Conservation (phyloP, 2,113 vertebrate species). For the Muntiacus reevesi region DNA sequence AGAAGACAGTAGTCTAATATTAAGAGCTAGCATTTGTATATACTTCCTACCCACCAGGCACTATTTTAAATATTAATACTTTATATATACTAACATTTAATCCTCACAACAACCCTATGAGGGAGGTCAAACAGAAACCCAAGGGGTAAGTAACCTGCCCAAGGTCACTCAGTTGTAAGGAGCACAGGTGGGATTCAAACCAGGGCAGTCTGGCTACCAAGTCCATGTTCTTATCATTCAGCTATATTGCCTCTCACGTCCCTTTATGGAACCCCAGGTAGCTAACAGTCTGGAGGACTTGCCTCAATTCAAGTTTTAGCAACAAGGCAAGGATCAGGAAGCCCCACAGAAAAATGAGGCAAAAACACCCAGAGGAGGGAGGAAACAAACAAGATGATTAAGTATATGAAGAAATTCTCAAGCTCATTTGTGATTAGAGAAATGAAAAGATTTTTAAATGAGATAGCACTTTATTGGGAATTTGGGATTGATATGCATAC, state of each 20-base stretch:
- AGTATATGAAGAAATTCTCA: not conserved
- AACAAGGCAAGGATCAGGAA: not conserved
- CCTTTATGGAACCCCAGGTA: not conserved
- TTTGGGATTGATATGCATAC: not conserved
- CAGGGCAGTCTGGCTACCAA: not conserved
- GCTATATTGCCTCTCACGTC: not conserved
- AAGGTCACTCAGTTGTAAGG: not conserved
- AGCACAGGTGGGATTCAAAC: not conserved
- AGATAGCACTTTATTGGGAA: not conserved
- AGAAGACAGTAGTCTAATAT: not conserved
- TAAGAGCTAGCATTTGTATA: not conserved
- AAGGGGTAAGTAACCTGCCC: not conserved
- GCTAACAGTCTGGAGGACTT: not conserved
- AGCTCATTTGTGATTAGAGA: not conserved
- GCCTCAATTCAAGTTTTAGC: not conserved
- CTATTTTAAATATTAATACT: not conserved
- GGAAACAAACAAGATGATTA: not conserved
- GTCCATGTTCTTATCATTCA: not conserved
- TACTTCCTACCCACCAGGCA: not conserved
- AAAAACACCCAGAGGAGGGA: conserved; percentile 15
- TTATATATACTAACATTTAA: not conserved
- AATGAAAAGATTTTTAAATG: not conserved
- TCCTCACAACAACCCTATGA: not conserved
- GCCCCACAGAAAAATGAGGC: not conserved
- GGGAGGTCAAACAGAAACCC: not conserved